Base-by-base conservation (phyloP, 2,113 vertebrate genomes). In the Boleophthalmus pectinirostris region DNA sequence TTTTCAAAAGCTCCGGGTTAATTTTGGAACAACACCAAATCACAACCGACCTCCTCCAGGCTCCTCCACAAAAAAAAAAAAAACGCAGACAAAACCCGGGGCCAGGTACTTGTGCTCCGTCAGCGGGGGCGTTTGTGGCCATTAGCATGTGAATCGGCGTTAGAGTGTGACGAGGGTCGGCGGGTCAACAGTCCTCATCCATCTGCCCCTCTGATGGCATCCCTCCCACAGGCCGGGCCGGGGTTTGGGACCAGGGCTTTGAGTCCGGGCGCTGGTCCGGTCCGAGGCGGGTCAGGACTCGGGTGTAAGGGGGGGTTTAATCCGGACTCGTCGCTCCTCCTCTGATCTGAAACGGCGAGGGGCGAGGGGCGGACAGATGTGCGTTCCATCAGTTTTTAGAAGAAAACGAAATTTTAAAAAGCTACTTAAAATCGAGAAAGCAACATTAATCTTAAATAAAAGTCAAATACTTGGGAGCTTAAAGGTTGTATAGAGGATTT, bases 161-260 rank as follows among this genome's bases (percentile, higher is more conserved):
- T 86, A 83, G 89, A 91, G 81, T 86, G 60, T 90, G 88, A 91
- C 84, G 77, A 82, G 85, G 91, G 91, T 91, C 90, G 91, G 61
- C 83, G 81, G 91, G 91, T 91, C 90, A 91, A 91, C 89, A 89
- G 89, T 91, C 90, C 89, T 92, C 83, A 89, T 90, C 91, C 91
- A 92, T 92, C 90, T 92, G 91, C 91, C 88, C 90, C 84, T 91
- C 89, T 91, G 87, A 91, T 90, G 90, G 88, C 89, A 91, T 91
- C 83, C 83, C 85, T 91, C 86, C 88, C 51, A 54, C 16, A 51
- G 5, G 16, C 47, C 1, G 1, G 15, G 5, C 47, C 51, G 21
- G 51, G 18, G 9, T n/a, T 53, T 7, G 18, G 10, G 47, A 6
- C 7, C 20, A 2, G 10, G 51, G 51, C 51, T 54, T 54, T 54